Evolutionary conservation across 2,888 invertebrate genomes (phyloP).

Genomic region (Cheilosia pagana): DNA sequence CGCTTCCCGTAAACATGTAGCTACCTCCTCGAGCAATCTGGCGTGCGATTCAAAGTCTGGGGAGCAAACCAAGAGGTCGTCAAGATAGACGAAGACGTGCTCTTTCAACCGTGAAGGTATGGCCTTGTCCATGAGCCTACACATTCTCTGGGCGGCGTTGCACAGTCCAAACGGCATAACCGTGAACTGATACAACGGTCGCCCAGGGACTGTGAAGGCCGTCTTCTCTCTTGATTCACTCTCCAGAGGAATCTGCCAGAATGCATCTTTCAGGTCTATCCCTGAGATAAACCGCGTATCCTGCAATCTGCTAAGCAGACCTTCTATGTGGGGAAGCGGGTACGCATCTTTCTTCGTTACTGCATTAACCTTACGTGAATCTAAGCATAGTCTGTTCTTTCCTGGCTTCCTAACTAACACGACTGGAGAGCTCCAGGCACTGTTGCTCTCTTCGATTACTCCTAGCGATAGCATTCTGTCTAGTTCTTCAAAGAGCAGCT

Average conservation of each 20-base stretch:
- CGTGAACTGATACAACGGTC: background rate
- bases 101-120: background rate
- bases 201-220: background rate
- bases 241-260: constrained; percentile 1
- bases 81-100: constrained; percentile 6
- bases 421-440: background rate
- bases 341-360: too few species aligned
- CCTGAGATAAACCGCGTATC: background rate
- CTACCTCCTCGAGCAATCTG: background rate
- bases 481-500: too few species aligned
- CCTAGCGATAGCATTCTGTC: too few species aligned
- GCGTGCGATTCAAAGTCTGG: background rate
- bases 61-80: background rate
- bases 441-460: background rate
- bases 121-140: background rate
- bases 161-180: constrained; percentile 1
- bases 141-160: constrained; percentile 27
- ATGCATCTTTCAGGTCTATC: background rate
- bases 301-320: background rate
- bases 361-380: background rate
- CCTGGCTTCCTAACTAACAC: constrained; percentile 2
- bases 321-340: constrained; percentile 1
- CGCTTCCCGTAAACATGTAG: background rate
- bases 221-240: too few species aligned
- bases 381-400: constrained; percentile 8